A percentile compares a stretch with the other conserved stretches of the same genome.
phyloP scores from a whole-genome alignment of 2,888 invertebrate genomes.

The Eupithecia tripunctaria region DNA sequence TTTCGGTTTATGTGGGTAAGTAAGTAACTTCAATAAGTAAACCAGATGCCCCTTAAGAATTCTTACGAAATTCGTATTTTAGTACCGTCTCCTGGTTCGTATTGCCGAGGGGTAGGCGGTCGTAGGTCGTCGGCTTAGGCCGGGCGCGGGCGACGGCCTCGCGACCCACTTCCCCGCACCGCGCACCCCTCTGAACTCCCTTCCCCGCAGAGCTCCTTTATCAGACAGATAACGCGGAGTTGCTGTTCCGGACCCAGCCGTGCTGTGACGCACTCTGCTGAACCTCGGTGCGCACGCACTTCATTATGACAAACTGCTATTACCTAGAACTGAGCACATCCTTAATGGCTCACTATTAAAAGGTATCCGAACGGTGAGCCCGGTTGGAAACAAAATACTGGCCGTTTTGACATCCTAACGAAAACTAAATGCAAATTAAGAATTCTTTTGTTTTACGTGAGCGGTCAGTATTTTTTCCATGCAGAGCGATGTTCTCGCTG shows the following conservation, averaged over 20 bases:
- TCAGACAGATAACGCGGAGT: slow-evolving; percentile 70
- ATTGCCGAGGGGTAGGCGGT: slow-evolving; percentile 65
- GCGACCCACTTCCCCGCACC: slow-evolving; percentile 75
- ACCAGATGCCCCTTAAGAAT: slow-evolving; percentile 11
- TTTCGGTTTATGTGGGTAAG: neutral
- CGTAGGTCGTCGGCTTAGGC: slow-evolving; percentile 68
- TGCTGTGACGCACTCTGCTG: slow-evolving; percentile 37
- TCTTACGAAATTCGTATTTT: slow-evolving; percentile 39
- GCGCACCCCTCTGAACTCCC: slow-evolving; percentile 52
- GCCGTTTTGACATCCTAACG: neutral
- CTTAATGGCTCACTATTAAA: no score
- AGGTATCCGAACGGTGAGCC: neutral
- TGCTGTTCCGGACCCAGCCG: slow-evolving; percentile 46
- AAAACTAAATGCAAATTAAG: neutral
- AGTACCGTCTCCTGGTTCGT: slow-evolving; percentile 45
- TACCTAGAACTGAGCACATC: no score
- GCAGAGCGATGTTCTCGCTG: neutral
- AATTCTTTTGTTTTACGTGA: neutral
- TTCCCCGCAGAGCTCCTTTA: slow-evolving; percentile 64
- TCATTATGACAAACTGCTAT: slow-evolving; percentile 3
- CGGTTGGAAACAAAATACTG: neutral
- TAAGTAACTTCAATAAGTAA: slow-evolving; percentile 8
- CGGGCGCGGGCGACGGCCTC: slow-evolving; percentile 76
- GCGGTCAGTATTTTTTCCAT: neutral
- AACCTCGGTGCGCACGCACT: slow-evolving; percentile 24